Evolutionary conservation across 2,888 invertebrate species (phyloP).

Genomic region (Hecatera dysodea): DNA sequence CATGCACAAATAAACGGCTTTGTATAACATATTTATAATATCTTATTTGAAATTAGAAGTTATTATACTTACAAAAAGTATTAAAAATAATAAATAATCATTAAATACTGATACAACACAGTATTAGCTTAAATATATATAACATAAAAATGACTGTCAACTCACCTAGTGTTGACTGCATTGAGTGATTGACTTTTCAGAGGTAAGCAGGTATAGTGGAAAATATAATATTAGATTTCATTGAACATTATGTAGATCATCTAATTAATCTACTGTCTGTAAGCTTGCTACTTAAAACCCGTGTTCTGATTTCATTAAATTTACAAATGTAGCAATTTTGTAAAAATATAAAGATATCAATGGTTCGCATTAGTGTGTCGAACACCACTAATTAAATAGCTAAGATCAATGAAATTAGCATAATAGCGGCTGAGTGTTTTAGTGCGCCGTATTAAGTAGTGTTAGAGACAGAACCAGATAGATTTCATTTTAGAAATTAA

Average conservation of each 20-base stretch:
- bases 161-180: too few species aligned
- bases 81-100: too few species aligned
- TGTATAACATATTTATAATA: too few species aligned
- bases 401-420: constrained; percentile 57
- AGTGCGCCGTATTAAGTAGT: constrained; percentile 12
- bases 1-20: too few species aligned
- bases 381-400: constrained; percentile 44
- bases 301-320: background rate
- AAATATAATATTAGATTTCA: background rate
- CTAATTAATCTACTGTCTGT: background rate
- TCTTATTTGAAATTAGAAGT: too few species aligned
- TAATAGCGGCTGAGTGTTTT: constrained; percentile 28
- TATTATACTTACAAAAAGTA: too few species aligned
- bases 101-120: too few species aligned
- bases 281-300: background rate
- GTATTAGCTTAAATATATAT: too few species aligned
- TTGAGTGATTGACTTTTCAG: too few species aligned
- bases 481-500: constrained; percentile 59
- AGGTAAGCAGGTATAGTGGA: too few species aligned
- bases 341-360: constrained; percentile 17
- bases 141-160: too few species aligned
- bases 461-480: constrained; percentile 18
- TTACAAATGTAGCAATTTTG: background rate
- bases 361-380: constrained; percentile 18
- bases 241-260: background rate